Evolutionary conservation across 1,140 invertebrate species (phyloP).

Genomic region (Zaprionus vittiger): DNA sequence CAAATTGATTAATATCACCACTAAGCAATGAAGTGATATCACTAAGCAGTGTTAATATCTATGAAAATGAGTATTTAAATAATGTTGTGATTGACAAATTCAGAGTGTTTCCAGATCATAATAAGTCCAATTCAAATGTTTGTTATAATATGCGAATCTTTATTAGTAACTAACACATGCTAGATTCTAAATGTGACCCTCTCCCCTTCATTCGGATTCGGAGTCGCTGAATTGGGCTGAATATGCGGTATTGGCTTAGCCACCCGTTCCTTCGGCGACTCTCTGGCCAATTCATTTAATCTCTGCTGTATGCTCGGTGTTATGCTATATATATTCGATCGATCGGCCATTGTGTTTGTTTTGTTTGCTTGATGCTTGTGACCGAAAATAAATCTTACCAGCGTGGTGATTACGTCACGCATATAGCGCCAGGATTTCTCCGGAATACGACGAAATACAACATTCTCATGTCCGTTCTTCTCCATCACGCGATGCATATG

Average conservation of each 20-base stretch:
- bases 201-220: constrained; percentile 33
- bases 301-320: constrained; percentile 71
- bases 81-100: too few species aligned
- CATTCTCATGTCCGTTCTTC: constrained; percentile 79
- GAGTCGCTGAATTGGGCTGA: constrained; percentile 23
- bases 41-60: too few species aligned
- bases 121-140: constrained; percentile 30
- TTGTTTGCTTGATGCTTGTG: constrained; percentile 27
- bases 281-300: constrained; percentile 66
- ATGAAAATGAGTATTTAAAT: too few species aligned
- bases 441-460: constrained; percentile 84
- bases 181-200: constrained; percentile 72
- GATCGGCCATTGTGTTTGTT: constrained; percentile 23
- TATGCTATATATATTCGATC: constrained; percentile 71
- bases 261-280: constrained; percentile 49
- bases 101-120: too few species aligned
- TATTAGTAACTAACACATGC: constrained; percentile 35
- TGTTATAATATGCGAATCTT: constrained; percentile 41
- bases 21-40: too few species aligned
- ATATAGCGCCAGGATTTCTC: constrained; percentile 86
- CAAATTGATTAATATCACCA: too few species aligned
- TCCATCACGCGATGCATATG: constrained; percentile 76
- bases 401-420: constrained; percentile 87
- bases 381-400: constrained; percentile 85
- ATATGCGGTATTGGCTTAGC: constrained; percentile 31